Evolutionary conservation across 2,888 invertebrate genomes (phyloP), one percentile per base, ranked within the genome.

Genomic region (Aromia moschata): DNA sequence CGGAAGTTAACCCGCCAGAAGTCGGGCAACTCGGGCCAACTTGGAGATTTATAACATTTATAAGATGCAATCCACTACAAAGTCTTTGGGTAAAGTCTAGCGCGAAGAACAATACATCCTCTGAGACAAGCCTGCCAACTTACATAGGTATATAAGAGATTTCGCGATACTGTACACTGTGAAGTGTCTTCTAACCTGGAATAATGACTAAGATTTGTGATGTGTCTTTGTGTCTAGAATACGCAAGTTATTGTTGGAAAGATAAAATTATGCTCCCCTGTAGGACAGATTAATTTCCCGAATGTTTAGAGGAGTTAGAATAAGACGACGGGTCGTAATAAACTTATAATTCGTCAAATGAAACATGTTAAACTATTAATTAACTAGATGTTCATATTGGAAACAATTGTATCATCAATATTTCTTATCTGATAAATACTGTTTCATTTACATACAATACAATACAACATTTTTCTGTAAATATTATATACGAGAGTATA

Each of bases 11-110:
- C 74, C 70, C 73, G 56, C 58, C 70, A 73, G 70, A 73, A 73
- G 73, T 72, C 72, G 69, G 62, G 38, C 69, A 65, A 64, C 63
- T 49, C 66, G 37, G 52, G 41, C 51, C 38, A 25, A 52, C 31
- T 58, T 74, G 66, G 67, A 77, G 79, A 79, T 79, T 79, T 79
- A 77, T 77, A 79, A 74, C 77, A 75, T 77, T 78, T 77, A 75
- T 76, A 76, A 78, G 77, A 77, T 74, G 75, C 77, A 78, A 79
- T 80, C 79, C 78, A 79, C 78, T 79, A 76, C 76, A 77, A 77
- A 77, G 76, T 77, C 76, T 77, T 75, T 74, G 74, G 73, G 70
- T 72, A 73, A 75, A 74, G 70, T 58, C 65, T 74, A 64, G 62
- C 70, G 66, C 68, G 70, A 61, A 70, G 75, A 76, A 79, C 79